These are phyloP conservation scores for Pristionchus arcanus DNA, from an alignment of 2,888 invertebrate species.

Conservation along the genomic window DNA sequence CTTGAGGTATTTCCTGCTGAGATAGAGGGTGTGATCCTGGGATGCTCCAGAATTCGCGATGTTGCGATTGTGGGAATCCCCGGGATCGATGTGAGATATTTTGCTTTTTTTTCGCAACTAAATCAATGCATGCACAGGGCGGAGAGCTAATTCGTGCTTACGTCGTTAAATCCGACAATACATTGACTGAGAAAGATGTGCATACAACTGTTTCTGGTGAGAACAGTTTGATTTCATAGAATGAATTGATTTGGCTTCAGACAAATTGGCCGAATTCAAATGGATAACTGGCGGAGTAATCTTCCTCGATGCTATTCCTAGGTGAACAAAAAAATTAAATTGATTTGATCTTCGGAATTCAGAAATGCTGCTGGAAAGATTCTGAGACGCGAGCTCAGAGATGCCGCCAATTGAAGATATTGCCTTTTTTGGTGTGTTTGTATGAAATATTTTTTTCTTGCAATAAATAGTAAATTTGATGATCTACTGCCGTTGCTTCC, in stretches of 20 bases:
- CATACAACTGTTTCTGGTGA: not conserved
- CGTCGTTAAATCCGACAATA: not conserved
- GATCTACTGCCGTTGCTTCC: too few relatives aligned
- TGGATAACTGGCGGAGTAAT: not conserved
- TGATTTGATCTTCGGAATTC: not conserved
- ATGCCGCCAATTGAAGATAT: not conserved
- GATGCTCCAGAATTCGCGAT: not conserved
- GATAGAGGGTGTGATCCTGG: not conserved
- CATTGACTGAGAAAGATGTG: not conserved
- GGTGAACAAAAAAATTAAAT: not conserved
- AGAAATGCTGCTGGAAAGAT: not conserved
- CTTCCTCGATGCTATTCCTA: not conserved
- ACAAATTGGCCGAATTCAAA: constrained; percentile 13
- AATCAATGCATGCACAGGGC: not conserved
- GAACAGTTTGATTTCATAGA: not conserved
- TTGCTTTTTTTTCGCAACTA: not conserved
- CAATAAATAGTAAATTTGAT: too few relatives aligned
- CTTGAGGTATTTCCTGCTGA: not conserved
- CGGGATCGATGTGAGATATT: not conserved
- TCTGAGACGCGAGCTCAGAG: not conserved
- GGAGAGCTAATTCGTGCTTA: not conserved
- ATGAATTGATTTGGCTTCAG: not conserved
- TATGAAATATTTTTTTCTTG: too few relatives aligned
- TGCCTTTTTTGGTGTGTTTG: too few relatives aligned
- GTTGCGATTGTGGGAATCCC: constrained; percentile 9